Conservation (phyloP, 2,888 invertebrate species). For the Mesoligia furuncula region DNA sequence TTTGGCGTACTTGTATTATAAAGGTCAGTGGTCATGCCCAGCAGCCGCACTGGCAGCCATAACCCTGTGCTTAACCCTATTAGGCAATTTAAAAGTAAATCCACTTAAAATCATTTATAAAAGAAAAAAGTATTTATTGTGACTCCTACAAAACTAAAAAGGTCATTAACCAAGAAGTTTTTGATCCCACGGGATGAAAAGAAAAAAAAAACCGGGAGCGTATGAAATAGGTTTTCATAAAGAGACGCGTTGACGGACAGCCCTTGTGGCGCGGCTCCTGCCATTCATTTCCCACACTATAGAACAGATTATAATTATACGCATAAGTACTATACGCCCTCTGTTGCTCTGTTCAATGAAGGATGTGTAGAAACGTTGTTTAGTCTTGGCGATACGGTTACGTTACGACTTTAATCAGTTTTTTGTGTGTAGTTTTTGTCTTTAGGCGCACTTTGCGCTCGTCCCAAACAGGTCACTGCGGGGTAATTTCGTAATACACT, state of each 20-base stretch:
- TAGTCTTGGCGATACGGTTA: constrained; percentile 33
- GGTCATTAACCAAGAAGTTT: constrained; percentile 39
- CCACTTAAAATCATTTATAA: constrained; percentile 5
- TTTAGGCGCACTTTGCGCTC: neutral
- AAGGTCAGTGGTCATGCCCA: too few relatives aligned
- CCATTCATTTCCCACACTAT: constrained; percentile 73
- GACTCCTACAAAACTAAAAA: neutral
- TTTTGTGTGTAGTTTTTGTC: too few relatives aligned
- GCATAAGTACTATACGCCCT: constrained; percentile 52
- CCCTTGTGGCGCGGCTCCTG: constrained; percentile 67
- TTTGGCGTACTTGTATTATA: too few relatives aligned
- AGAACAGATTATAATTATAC: constrained; percentile 63
- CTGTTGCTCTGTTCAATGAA: constrained; percentile 52
- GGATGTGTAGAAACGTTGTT: constrained; percentile 17
- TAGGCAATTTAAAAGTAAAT: neutral
- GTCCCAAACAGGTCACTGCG: neutral
- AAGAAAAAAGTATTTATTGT: neutral
- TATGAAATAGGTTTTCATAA: constrained; percentile 57
- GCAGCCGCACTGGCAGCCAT: neutral
- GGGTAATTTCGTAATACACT: too few relatives aligned
- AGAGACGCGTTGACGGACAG: constrained; percentile 68
- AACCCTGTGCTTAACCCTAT: too few relatives aligned
- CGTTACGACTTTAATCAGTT: constrained; percentile 7
- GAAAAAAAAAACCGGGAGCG: constrained; percentile 40
- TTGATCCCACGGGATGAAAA: constrained; percentile 53